Base-by-base conservation (phyloP, 2,113 vertebrate genomes). In the Haemorhous mexicanus region DNA sequence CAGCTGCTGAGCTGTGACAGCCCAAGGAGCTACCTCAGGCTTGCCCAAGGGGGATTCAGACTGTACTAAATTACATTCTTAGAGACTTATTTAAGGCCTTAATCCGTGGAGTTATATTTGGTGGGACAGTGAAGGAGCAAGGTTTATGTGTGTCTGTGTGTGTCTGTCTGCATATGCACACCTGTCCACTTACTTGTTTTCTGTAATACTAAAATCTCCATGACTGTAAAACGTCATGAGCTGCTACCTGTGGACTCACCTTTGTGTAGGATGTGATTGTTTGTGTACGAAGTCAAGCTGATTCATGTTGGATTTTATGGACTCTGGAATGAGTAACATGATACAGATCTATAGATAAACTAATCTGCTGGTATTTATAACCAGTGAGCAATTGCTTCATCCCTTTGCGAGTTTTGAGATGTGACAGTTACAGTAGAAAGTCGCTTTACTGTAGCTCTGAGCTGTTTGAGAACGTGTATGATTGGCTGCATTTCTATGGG, bases 291-390 rank as follows among this genome's bases (percentile, higher is more conserved):
- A 93, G 66, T 63, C 85, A 93, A 80, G 86, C 30, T 83, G 66
- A 79, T 94, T 95, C 89, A 46, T 72, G 82, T 70, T 87, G 75
- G 76, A 81, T 95, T 95, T 95, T 84, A 89, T 50, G 82, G 85
- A n/a, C 83, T 91, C 73, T 84, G 84, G 88, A 87, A 96, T 93
- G 84, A 94, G 95, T 91, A 97, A 97, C 44, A 32, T 33, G 84
- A 96, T 94, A 88, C 68, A 52, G 83, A 97, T 97, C 95, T 93
- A 79, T 82, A 97, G 96, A 96, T 96, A 96, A 95, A 96, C 70
- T 77, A 49, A 88, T 92, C 73, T 89, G 68, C 49, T 84, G 77
- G 91, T 96, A 95, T 97, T 96, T 97, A 96, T 96, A 96, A 93
- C 84, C 50, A 79, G 73, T 70, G 86, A 73, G 86, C 84, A 88